A percentile compares a stretch with the other conserved stretches of the same genome.
Conservation (phyloP, 1,140 invertebrate species). For the Dendroctonus ponderosae region DNA sequence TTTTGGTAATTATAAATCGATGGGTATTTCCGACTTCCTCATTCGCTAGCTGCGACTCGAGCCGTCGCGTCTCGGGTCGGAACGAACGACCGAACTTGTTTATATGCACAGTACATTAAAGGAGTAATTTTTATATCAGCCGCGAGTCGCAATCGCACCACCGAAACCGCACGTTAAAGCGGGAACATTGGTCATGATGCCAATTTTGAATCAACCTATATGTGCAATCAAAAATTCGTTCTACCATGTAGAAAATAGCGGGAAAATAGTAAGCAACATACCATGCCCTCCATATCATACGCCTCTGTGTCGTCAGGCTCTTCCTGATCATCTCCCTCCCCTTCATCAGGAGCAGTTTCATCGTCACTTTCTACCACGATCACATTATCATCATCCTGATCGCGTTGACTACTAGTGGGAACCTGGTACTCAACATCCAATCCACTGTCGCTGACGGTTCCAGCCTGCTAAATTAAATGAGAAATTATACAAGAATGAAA, state of each 20-base stretch:
- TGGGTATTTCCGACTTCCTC: too few relatives aligned
- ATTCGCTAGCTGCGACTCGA: too few relatives aligned
- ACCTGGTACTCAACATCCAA: slow-evolving; percentile 73
- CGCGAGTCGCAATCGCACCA: too few relatives aligned
- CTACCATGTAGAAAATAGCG: not conserved
- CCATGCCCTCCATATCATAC: slow-evolving; percentile 48
- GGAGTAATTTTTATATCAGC: too few relatives aligned
- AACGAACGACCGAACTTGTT: too few relatives aligned
- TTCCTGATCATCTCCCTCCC: slow-evolving; percentile 50
- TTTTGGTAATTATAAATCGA: too few relatives aligned
- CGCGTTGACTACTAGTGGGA: slow-evolving; percentile 77
- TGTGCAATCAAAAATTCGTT: too few relatives aligned
- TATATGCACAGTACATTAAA: too few relatives aligned
- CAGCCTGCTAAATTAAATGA: slow-evolving; percentile 31
- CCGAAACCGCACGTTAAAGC: too few relatives aligned
- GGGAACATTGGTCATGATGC: too few relatives aligned
- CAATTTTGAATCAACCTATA: too few relatives aligned
- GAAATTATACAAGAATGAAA: not conserved
- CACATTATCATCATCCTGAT: slow-evolving; percentile 71
- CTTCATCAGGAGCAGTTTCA: slow-evolving; percentile 55
- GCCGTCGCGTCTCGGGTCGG: too few relatives aligned
- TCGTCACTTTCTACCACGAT: slow-evolving; percentile 69
- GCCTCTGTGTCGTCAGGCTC: slow-evolving; percentile 51
- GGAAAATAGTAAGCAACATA: slow-evolving; percentile 14
- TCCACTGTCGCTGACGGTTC: slow-evolving; percentile 55